phyloP scores from a whole-genome alignment of 2,797 vertebrate species.

The Choloepus didactylus region DNA sequence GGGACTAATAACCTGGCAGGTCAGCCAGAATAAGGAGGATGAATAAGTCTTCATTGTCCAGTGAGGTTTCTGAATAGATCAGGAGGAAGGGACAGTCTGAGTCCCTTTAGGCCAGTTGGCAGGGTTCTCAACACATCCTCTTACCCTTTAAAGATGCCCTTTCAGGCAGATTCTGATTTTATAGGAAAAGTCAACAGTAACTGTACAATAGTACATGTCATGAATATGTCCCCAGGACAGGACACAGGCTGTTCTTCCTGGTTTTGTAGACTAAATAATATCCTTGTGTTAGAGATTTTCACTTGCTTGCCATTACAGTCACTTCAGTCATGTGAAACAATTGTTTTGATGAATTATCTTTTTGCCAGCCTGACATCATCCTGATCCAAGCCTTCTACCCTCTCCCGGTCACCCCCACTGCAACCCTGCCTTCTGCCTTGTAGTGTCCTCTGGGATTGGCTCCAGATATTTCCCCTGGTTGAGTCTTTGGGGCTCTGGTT shows the following conservation, averaged over 20 bases:
- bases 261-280: not conserved
- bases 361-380: not conserved
- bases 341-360: not conserved
- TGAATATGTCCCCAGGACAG: not conserved
- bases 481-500: not conserved
- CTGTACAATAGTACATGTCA: not conserved
- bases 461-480: not conserved
- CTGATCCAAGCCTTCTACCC: not conserved
- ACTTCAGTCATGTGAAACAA: not conserved
- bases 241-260: conserved; percentile 64
- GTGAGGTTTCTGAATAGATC: not conserved
- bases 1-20: not conserved
- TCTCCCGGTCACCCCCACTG: not conserved
- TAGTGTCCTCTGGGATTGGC: not conserved
- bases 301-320: not conserved
- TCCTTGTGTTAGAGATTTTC: conserved; percentile 32
- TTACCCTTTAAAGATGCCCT: conserved; percentile 33
- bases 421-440: not conserved
- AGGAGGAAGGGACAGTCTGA: not conserved
- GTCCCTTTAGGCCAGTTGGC: conserved; percentile 45
- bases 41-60: not conserved
- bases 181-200: conserved; percentile 60
- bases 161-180: conserved; percentile 47
- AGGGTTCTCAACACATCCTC: not conserved
- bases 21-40: not conserved